Evolutionary conservation across 2,888 invertebrate species (phyloP).

Genomic region (Limnephilus auricula): DNA sequence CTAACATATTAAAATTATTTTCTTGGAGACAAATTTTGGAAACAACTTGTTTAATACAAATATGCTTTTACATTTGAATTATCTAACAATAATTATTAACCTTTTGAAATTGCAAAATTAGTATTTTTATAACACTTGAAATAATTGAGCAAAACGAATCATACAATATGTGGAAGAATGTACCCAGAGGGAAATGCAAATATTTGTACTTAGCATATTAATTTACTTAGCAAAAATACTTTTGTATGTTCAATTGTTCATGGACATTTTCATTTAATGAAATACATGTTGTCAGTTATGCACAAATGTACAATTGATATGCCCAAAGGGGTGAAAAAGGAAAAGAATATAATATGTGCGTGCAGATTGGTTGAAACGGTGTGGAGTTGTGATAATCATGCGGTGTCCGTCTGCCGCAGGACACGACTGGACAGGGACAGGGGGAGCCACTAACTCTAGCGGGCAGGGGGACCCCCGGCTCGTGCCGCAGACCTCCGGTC

Average conservation of each 20-base stretch:
- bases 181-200: not conserved
- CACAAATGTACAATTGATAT: constrained; percentile 22
- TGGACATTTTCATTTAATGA: not conserved
- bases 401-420: constrained; percentile 75
- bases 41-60: not conserved
- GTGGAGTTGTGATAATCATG: constrained; percentile 65
- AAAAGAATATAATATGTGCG: constrained; percentile 31
- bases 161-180: constrained; percentile 31
- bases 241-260: not conserved
- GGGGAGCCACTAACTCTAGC: constrained; percentile 68
- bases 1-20: not conserved
- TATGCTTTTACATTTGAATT: constrained; percentile 2
- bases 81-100: not conserved
- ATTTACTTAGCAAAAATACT: not conserved
- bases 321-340: constrained; percentile 33
- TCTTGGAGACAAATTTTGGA: not conserved
- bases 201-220: not conserved
- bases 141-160: constrained; percentile 40
- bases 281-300: not conserved
- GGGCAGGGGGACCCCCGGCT: constrained; percentile 69
- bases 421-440: constrained; percentile 74
- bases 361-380: constrained; percentile 52
- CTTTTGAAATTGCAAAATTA: not conserved
- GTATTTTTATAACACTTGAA: not conserved
- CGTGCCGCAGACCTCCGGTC: constrained; percentile 66